Percentiles rank a stretch among this genome's conserved stretches.
Evolutionary conservation across 2,113 vertebrate genomes (phyloP).

Genomic region (Paratilapia polleni): DNA sequence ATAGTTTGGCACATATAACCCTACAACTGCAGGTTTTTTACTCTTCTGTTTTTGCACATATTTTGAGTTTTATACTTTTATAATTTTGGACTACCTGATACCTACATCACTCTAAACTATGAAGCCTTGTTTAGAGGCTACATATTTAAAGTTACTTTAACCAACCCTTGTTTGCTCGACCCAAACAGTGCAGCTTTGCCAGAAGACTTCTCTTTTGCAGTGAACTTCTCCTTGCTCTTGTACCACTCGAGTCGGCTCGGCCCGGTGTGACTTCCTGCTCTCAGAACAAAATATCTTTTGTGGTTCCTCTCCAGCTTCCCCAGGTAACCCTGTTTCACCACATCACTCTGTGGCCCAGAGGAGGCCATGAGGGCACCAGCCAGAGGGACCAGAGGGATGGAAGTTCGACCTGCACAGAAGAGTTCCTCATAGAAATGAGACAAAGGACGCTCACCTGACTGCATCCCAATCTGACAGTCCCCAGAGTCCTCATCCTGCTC

Average conservation of each 20-base stretch:
- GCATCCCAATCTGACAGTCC: neutral
- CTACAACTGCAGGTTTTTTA: too few relatives aligned
- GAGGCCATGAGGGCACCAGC: slow-evolving; percentile 22
- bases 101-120: neutral
- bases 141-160: neutral
- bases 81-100: too few relatives aligned
- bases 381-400: slow-evolving; percentile 27
- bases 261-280: slow-evolving; percentile 66
- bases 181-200: slow-evolving; percentile 46
- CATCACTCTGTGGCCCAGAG: slow-evolving; percentile 9
- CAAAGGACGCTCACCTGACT: neutral
- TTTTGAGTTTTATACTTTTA: neutral
- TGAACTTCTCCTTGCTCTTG: slow-evolving; percentile 66
- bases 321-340: slow-evolving; percentile 65
- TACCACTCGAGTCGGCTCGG: slow-evolving; percentile 73
- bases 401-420: slow-evolving; percentile 9
- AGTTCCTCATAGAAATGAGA: slow-evolving; percentile 42
- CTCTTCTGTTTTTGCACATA: neutral
- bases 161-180: slow-evolving; percentile 58
- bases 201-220: slow-evolving; percentile 24
- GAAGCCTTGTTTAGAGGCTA: rapidly evolving
- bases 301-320: slow-evolving; percentile 58
- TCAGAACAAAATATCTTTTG: slow-evolving; percentile 68
- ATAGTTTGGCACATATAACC: neutral
- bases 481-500: neutral